Conservation (phyloP, 1,140 invertebrate species). For the Delia radicum region DNA sequence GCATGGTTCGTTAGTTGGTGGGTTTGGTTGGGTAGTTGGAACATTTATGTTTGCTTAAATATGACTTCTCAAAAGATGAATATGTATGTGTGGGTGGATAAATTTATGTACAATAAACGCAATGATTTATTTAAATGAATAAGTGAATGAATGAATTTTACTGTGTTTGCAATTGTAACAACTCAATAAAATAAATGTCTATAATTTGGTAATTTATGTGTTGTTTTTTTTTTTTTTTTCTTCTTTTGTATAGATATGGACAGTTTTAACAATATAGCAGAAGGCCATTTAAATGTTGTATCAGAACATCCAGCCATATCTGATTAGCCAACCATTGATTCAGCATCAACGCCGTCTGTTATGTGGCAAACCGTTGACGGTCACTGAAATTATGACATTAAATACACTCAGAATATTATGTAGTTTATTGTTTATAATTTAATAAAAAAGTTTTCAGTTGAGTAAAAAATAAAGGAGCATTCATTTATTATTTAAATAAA, state of each 20-base stretch:
- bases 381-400: constrained; percentile 72
- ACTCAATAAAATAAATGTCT: constrained; percentile 7
- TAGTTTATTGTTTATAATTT: too few species aligned
- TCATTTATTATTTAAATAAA: too few species aligned
- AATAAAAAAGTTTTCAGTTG: too few species aligned
- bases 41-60: neutral
- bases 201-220: constrained; percentile 17
- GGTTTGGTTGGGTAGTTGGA: neutral
- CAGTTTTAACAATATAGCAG: constrained; percentile 70
- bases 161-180: neutral
- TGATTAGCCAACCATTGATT: constrained; percentile 77
- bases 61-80: neutral
- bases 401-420: too few species aligned
- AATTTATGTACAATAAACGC: too few species aligned
- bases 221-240: neutral
- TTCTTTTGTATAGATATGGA: too few species aligned
- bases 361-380: constrained; percentile 79
- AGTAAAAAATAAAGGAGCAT: too few species aligned
- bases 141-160: neutral
- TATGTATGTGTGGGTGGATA: too few species aligned
- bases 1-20: neutral
- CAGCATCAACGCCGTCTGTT: constrained; percentile 78
- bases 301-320: too few species aligned
- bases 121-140: neutral
- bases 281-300: constrained; percentile 68